Evolutionary conservation across 2,113 vertebrate genomes (phyloP).

Genomic region (Xyliphius kryptos): DNA sequence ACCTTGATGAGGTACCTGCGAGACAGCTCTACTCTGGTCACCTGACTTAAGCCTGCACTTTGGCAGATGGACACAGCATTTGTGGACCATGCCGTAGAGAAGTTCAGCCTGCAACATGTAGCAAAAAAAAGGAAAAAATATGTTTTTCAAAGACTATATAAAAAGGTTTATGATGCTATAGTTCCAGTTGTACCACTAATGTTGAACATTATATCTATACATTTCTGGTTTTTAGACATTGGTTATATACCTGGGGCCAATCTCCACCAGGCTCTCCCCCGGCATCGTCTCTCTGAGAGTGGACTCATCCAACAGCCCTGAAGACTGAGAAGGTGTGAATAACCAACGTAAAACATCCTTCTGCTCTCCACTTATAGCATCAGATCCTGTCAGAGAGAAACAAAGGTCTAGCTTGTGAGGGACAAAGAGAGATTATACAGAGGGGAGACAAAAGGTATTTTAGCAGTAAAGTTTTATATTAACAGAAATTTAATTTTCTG

Average conservation of each 20-base stretch:
- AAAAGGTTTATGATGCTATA: no score
- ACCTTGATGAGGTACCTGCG: slow-evolving; percentile 78
- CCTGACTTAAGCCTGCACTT: slow-evolving; percentile 63
- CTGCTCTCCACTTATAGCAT: slow-evolving; percentile 55
- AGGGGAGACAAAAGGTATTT: no score
- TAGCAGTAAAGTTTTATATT: no score
- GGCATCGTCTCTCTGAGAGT: slow-evolving; percentile 53
- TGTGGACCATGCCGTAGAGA: slow-evolving; percentile 81
- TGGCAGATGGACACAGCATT: slow-evolving; percentile 81
- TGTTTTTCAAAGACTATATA: no score
- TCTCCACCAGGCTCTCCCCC: slow-evolving; percentile 72
- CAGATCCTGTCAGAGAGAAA: no score
- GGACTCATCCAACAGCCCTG: slow-evolving; percentile 60
- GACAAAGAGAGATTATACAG: no score
- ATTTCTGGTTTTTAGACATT: no score
- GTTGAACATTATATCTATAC: no score
- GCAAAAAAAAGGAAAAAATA: not conserved
- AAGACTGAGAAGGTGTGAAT: slow-evolving; percentile 63
- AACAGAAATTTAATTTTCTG: no score
- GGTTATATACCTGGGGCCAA: slow-evolving; percentile 76
- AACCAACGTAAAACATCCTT: slow-evolving; percentile 72
- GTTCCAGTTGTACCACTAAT: no score
- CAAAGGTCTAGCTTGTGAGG: no score
- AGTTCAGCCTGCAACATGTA: slow-evolving; percentile 70
- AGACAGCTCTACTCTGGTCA: slow-evolving; percentile 76